Evolutionary conservation across 2,888 invertebrate species (phyloP).

Genomic region (Agonum fuliginosum): DNA sequence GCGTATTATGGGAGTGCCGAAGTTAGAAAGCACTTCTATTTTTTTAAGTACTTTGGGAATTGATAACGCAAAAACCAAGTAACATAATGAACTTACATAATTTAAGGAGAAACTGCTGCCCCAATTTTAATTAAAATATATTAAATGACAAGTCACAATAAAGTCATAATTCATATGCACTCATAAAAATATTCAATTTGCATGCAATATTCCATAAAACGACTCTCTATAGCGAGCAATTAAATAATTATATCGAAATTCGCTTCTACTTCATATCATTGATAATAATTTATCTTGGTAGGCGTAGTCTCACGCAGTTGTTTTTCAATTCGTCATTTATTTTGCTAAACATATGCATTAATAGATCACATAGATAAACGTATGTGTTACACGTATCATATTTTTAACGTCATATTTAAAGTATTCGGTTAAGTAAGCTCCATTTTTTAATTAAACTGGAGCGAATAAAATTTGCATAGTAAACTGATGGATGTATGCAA

Average conservation of each 20-base stretch:
- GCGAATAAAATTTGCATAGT: slow-evolving; percentile 3
- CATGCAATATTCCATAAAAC: background rate
- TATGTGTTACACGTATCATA: background rate
- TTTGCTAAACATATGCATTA: too few relatives aligned
- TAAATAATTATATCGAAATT: background rate
- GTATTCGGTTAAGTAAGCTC: background rate
- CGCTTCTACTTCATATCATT: background rate
- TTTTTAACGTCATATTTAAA: background rate
- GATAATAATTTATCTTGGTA: too few relatives aligned
- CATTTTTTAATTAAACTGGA: background rate
- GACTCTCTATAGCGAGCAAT: background rate
- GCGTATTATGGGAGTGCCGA: too few relatives aligned
- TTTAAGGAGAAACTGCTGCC: background rate
- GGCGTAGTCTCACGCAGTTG: background rate
- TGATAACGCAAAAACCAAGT: too few relatives aligned
- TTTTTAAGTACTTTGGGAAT: too few relatives aligned
- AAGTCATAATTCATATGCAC: background rate
- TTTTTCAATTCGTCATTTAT: background rate
- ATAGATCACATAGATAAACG: slow-evolving; percentile 1
- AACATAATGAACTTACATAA: too few relatives aligned
- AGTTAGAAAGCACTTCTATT: too few relatives aligned
- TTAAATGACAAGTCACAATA: slow-evolving; percentile 2
- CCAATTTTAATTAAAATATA: background rate
- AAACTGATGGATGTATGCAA: background rate
- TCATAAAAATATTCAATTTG: too few relatives aligned